phyloP scores from a whole-genome alignment of 2,797 vertebrate species.

The Sebastes taczanowskii region DNA sequence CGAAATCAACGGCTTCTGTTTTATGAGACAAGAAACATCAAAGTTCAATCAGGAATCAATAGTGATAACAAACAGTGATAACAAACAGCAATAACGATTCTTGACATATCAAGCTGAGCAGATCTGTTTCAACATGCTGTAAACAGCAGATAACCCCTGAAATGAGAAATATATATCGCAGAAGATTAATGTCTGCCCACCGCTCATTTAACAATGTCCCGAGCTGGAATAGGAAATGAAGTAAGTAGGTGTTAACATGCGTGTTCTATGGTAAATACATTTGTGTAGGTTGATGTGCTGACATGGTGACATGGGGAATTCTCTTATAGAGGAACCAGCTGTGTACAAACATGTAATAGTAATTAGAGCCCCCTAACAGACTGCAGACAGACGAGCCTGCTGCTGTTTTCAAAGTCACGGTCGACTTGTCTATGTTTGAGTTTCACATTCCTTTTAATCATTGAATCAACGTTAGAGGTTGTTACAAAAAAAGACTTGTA shows the following conservation, averaged over 20 bases:
- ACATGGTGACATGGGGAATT: conserved; percentile 69
- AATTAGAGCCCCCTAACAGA: conserved; percentile 63
- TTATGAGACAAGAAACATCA: not conserved
- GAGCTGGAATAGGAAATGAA: conserved; percentile 39
- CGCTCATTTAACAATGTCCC: conserved; percentile 17
- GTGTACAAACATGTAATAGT: conserved; percentile 81
- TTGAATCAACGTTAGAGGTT: not conserved
- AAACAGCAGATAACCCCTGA: not conserved
- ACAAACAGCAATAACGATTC: not conserved
- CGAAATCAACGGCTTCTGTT: not conserved
- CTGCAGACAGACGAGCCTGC: conserved; percentile 44
- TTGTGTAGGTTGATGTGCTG: conserved; percentile 73
- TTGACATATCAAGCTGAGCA: not conserved
- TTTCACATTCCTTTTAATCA: conserved; percentile 44
- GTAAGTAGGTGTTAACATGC: conserved; percentile 69
- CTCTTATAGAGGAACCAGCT: conserved; percentile 81
- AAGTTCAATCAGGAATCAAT: not conserved
- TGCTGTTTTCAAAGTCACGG: conserved; percentile 53
- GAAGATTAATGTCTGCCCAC: conserved; percentile 40
- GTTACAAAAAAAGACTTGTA: not conserved
- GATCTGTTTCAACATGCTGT: not conserved
- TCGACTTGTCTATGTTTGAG: conserved; percentile 41
- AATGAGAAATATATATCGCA: conserved; percentile 12
- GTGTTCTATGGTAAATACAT: conserved; percentile 73
- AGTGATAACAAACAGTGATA: not conserved